A percentile compares a stretch with the other conserved stretches of the same genome.
phyloP scores from a whole-genome alignment of 2,797 vertebrate species.

The Gymnoscopelus braueri region DNA sequence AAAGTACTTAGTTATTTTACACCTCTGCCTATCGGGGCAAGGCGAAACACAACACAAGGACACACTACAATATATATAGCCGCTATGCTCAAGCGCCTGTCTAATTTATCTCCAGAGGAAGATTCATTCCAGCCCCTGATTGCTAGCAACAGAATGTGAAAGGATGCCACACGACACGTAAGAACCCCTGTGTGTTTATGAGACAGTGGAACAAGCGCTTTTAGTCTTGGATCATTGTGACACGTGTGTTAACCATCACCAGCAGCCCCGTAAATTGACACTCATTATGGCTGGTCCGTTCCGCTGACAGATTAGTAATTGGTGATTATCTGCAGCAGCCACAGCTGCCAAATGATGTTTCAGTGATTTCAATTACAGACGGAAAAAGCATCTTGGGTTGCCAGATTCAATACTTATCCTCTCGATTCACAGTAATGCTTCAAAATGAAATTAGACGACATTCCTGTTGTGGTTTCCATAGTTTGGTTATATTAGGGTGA shows the following conservation, averaged over 20 bases:
- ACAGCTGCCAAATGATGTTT: constrained; percentile 27
- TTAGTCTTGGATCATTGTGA: constrained; percentile 12
- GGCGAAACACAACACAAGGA: no score
- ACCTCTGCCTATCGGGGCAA: no score
- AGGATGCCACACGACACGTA: constrained; percentile 2
- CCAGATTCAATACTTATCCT: constrained; percentile 19
- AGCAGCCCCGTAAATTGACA: constrained; percentile 31
- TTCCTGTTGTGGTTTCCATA: no score
- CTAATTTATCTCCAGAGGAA: constrained; percentile 1
- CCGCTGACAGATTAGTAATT: constrained; percentile 43
- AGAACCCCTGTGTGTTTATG: constrained; percentile 10
- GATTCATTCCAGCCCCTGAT: constrained; percentile 11
- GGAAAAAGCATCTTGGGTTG: constrained; percentile 20
- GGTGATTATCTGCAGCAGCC: constrained; percentile 35
- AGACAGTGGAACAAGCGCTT: constrained; percentile 8
- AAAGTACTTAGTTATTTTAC: no score
- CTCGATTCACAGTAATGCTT: no score
- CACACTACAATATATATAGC: no score
- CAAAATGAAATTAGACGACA: no score
- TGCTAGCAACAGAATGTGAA: constrained; percentile 15
- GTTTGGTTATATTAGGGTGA: no score
- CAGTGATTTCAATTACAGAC: constrained; percentile 38
- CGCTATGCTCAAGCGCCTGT: no score
- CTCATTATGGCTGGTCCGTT: constrained; percentile 35
- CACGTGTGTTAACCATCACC: constrained; percentile 16